Evolutionary conservation across 2,113 vertebrate species (phyloP).

Genomic region (Thymallus thymallus): DNA sequence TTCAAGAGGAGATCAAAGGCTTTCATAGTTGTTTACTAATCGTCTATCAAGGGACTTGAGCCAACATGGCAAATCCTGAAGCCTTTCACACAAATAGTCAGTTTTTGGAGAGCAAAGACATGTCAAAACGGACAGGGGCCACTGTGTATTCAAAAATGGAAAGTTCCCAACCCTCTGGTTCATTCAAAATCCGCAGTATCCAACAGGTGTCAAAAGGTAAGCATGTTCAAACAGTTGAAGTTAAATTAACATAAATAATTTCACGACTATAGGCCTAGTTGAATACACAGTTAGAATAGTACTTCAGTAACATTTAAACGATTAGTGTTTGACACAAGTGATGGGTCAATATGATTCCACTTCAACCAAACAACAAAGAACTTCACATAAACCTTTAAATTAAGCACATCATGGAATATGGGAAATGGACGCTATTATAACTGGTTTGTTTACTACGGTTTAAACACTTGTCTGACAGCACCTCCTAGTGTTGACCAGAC

Average conservation of each 20-base stretch:
- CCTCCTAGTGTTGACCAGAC: not conserved
- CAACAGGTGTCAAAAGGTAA: slow-evolving; percentile 88
- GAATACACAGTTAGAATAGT: too few relatives aligned
- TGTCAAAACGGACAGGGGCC: slow-evolving; percentile 75
- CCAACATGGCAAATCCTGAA: not conserved
- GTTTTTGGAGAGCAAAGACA: slow-evolving; percentile 78
- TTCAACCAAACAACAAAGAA: too few relatives aligned
- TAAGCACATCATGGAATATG: too few relatives aligned
- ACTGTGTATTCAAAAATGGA: slow-evolving; percentile 88
- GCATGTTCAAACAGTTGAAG: not conserved
- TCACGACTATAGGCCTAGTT: too few relatives aligned
- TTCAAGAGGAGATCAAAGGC: too few relatives aligned
- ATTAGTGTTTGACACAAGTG: too few relatives aligned
- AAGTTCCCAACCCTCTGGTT: slow-evolving; percentile 85
- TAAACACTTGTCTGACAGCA: not conserved
- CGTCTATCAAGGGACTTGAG: too few relatives aligned
- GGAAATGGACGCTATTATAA: not conserved
- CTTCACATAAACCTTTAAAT: too few relatives aligned
- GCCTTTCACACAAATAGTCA: slow-evolving; percentile 80
- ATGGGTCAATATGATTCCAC: too few relatives aligned
- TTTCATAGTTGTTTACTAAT: too few relatives aligned
- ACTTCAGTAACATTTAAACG: too few relatives aligned
- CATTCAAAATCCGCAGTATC: slow-evolving; percentile 94
- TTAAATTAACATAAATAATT: not conserved
- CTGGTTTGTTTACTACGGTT: not conserved